Evolutionary conservation across 1,140 invertebrate genomes (phyloP), one percentile per base, ranked within the genome.

Genomic region (Pseudobourletiella spinata): DNA sequence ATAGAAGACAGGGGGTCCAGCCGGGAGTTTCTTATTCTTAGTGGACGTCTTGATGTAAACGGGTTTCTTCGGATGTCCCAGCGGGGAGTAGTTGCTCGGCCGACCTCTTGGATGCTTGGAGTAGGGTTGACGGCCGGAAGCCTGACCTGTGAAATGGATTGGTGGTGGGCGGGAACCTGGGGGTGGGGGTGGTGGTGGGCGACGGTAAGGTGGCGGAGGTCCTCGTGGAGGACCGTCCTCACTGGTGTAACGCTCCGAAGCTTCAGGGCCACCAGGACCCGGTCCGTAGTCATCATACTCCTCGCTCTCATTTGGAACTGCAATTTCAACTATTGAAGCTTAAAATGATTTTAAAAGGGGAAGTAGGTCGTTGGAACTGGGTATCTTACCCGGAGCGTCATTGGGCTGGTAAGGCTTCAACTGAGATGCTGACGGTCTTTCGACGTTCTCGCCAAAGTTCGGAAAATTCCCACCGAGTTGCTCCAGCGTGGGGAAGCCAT

Each of bases 1-100:
- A 54, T 64, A 69, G 50, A 66, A 69, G 8, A 64, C 61, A 32
- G 68, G 68, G 29, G 64, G 64, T n/a, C 61, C 62, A 2, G 68
- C 59, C 42, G 68, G 65, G 57, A 66, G 62, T 32, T 61, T 57
- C 28, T 57, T 56, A 20, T 48, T 51, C 32, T 57, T 56, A 24
- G 42, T 54, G 15, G 67, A 66, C 25, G 66, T 64, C 46, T 69
- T 69, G 22, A 69, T 46, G 42, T 65, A 58, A n/a, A 65, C 44
- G 14, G 67, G 63, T 42, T 61, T 50, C 20, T 65, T 57, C 15
- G 65, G 30, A n/a, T 46, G 24, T 3, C 46, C 44, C 1, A 11
- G 26, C n/a, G n/a, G n/a, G 54, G 50, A 11, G 42, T 46, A 44
- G 43, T 59, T 18, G 14, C 35, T 42, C 18, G 35, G 18, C 54